Conservation (phyloP, 2,797 vertebrate species). For the Amniataba percoides region DNA sequence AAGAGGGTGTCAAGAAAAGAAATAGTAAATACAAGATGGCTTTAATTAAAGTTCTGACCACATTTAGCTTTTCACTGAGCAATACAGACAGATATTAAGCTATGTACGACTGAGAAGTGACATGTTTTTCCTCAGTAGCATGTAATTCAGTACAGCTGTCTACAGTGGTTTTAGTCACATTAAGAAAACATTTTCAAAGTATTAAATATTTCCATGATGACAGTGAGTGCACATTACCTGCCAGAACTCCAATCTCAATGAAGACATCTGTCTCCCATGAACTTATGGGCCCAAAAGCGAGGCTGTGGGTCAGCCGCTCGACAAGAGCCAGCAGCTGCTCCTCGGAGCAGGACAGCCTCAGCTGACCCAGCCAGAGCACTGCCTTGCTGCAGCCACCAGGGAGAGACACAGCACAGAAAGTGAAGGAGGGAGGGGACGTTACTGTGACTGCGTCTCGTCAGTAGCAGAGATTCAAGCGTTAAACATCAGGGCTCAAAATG, state of each 20-base stretch:
- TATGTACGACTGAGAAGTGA: background rate
- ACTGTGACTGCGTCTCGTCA: background rate
- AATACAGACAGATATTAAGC: background rate
- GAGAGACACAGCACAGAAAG: conserved; percentile 52
- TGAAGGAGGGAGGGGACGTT: background rate
- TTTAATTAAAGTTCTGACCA: conserved; percentile 6
- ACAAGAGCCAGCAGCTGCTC: conserved; percentile 81
- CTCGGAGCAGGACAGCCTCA: conserved; percentile 83
- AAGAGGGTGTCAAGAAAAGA: conserved; percentile 5
- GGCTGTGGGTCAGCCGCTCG: conserved; percentile 74
- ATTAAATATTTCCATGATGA: background rate
- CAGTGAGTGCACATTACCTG: conserved; percentile 73
- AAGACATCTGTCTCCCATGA: conserved; percentile 85
- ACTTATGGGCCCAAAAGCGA: conserved; percentile 82
- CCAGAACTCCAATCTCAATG: conserved; percentile 86
- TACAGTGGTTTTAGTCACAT: background rate
- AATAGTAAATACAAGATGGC: background rate
- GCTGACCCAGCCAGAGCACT: conserved; percentile 82
- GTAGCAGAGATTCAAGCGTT: background rate
- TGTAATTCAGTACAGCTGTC: background rate
- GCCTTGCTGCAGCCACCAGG: conserved; percentile 82
- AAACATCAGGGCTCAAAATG: background rate
- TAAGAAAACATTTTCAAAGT: background rate
- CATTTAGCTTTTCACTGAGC: background rate
- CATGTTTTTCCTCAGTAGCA: background rate